Conservation (phyloP, 2,888 invertebrate species). For the Drosophila mimica region DNA sequence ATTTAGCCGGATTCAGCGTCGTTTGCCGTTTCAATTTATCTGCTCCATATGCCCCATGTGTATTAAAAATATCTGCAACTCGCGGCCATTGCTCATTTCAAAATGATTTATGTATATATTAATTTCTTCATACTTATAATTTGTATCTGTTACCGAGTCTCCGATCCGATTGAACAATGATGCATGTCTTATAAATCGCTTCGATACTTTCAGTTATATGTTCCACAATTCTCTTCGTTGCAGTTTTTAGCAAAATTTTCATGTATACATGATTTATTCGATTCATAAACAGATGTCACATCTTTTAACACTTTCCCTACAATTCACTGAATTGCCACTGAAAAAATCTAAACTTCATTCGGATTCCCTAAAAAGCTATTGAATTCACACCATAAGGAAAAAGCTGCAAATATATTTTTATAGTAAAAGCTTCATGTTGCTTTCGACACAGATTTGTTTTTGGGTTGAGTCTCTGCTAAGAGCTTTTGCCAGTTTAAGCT, state of each 20-base stretch:
- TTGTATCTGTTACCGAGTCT: background rate
- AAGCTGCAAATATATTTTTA: background rate
- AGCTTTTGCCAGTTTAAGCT: constrained; percentile 6
- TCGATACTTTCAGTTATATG: background rate
- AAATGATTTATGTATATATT: constrained; percentile 16
- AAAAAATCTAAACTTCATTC: background rate
- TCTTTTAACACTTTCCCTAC: background rate
- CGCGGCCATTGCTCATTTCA: constrained; percentile 1
- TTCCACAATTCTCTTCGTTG: background rate
- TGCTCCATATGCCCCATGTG: constrained; percentile 21
- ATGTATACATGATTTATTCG: too few relatives aligned
- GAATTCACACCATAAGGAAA: background rate
- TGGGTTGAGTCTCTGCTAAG: background rate
- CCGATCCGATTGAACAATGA: background rate
- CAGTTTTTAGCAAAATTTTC: background rate
- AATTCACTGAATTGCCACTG: background rate
- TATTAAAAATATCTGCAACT: constrained; percentile 18
- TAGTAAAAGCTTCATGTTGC: background rate
- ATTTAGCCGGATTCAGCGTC: constrained; percentile 61
- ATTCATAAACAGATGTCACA: background rate
- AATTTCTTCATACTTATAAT: background rate
- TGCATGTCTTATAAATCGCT: background rate
- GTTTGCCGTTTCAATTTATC: constrained; percentile 68
- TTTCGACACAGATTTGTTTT: background rate
- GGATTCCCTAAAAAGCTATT: background rate